These are phyloP conservation scores for Drosophila pegasa DNA, from an alignment of 2,888 invertebrate genomes.

Conservation along the genomic window DNA sequence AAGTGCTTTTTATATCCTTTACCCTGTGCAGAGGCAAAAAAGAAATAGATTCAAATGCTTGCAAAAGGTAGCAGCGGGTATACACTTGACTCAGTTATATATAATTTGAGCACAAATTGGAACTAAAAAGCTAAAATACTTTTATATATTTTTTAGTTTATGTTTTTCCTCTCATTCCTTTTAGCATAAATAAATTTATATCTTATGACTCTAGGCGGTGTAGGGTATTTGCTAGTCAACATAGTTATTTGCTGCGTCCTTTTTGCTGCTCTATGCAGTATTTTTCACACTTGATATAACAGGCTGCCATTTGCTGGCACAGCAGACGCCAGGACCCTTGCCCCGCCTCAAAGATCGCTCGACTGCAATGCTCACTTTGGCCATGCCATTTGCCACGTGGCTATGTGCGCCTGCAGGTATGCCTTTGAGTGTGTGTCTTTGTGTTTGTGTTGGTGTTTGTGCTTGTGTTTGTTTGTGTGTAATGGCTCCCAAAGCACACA, in stretches of 20 bases:
- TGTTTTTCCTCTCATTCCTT: too few relatives aligned
- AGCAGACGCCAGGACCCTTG: slow-evolving; percentile 14
- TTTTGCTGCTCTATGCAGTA: slow-evolving; percentile 37
- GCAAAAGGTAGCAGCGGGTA: background rate
- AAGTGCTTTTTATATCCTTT: slow-evolving; percentile 7
- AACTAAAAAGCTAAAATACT: too few relatives aligned
- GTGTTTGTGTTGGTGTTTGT: slow-evolving; percentile 1
- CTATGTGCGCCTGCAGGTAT: slow-evolving; percentile 30
- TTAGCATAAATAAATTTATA: too few relatives aligned
- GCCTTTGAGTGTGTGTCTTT: slow-evolving; percentile 2
- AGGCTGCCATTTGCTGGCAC: slow-evolving; percentile 61
- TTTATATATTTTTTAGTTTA: too few relatives aligned
- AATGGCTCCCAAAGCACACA: slow-evolving; percentile 69
- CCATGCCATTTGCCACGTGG: slow-evolving; percentile 35
- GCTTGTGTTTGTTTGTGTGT: slow-evolving; percentile 20
- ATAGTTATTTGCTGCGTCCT: background rate
- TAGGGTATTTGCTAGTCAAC: background rate
- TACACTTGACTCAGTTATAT: background rate
- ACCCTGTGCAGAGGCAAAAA: background rate
- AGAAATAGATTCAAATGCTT: background rate
- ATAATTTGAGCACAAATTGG: too few relatives aligned
- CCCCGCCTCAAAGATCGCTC: slow-evolving; percentile 8
- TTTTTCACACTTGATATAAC: slow-evolving; percentile 72
- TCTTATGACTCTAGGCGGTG: too few relatives aligned
- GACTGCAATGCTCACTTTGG: slow-evolving; percentile 56